phyloP scores from a whole-genome alignment of 2,113 vertebrate species.

The Ptilorrhoa leucosticta region DNA sequence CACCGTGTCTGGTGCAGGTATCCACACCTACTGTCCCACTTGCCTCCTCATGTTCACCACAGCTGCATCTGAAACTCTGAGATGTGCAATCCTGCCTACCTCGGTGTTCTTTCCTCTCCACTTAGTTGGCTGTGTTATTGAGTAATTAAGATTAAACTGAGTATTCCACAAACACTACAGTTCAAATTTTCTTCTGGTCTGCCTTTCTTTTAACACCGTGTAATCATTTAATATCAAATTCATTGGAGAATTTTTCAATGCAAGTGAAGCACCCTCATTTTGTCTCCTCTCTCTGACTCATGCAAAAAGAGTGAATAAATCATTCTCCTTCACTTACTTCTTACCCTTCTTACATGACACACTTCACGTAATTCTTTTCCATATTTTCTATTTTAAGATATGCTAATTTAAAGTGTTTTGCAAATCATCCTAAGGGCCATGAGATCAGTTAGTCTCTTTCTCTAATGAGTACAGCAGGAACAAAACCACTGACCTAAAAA shows the following conservation, averaged over 20 bases:
- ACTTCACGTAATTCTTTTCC: not conserved
- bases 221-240: not conserved
- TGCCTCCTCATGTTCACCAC: not conserved
- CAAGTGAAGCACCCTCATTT: not conserved
- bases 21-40: not conserved
- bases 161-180: not conserved
- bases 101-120: not conserved
- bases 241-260: not conserved
- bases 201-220: not conserved
- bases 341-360: not conserved
- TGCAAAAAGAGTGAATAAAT: not conserved
- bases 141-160: not conserved
- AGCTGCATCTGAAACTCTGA: not conserved
- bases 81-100: not conserved
- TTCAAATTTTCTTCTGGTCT: not conserved
- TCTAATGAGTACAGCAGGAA: slow-evolving; percentile 49
- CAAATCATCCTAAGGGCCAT: slow-evolving; percentile 36
- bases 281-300: not conserved
- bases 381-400: slow-evolving; percentile 35
- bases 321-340: not conserved
- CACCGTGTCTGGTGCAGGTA: not conserved
- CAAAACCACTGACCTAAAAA: slow-evolving; percentile 54
- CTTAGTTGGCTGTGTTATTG: not conserved
- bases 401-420: slow-evolving; percentile 43
- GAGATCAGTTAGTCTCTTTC: slow-evolving; percentile 45